phyloP scores from a whole-genome alignment of 2,888 invertebrate genomes.

The Noctuana brunneofusca region DNA sequence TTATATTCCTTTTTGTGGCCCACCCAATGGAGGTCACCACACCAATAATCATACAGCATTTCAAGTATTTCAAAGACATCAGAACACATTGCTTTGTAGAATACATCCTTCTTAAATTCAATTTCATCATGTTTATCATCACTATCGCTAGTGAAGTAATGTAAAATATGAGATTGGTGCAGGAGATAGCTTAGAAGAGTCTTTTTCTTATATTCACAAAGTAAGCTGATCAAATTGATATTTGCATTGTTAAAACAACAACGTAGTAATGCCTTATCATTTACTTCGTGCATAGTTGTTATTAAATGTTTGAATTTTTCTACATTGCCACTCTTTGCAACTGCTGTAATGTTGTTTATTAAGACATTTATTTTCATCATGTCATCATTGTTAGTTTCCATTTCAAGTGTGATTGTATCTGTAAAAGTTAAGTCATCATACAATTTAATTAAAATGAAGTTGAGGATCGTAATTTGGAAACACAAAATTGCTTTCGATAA shows the following conservation, averaged over 20 bases:
- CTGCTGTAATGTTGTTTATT: neutral
- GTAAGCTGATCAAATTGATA: constrained; percentile 27
- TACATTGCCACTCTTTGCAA: constrained; percentile 8
- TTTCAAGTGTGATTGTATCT: neutral
- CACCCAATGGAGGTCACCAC: constrained; percentile 33
- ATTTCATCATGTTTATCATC: neutral
- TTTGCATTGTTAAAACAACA: constrained; percentile 7
- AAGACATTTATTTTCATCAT: neutral
- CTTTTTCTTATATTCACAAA: constrained; percentile 25
- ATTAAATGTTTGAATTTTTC: constrained; percentile 25
- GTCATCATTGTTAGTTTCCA: constrained; percentile 5
- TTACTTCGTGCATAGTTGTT: constrained; percentile 15
- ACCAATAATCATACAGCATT: constrained; percentile 33
- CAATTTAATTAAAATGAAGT: no score
- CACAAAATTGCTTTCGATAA: no score
- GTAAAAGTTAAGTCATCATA: no score
- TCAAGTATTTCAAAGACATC: constrained; percentile 28
- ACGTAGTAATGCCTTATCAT: constrained; percentile 23
- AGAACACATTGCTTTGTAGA: constrained; percentile 27
- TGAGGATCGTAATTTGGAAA: no score
- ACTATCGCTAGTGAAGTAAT: constrained; percentile 13
- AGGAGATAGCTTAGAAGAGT: constrained; percentile 31
- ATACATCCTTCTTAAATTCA: constrained; percentile 19
- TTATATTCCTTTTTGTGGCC: constrained; percentile 25
- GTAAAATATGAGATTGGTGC: constrained; percentile 28